A percentile compares a stretch with the other conserved stretches of the same genome.
phyloP scores from a whole-genome alignment of 2,797 vertebrate genomes.

The Schizopygopsis malacanthus region DNA sequence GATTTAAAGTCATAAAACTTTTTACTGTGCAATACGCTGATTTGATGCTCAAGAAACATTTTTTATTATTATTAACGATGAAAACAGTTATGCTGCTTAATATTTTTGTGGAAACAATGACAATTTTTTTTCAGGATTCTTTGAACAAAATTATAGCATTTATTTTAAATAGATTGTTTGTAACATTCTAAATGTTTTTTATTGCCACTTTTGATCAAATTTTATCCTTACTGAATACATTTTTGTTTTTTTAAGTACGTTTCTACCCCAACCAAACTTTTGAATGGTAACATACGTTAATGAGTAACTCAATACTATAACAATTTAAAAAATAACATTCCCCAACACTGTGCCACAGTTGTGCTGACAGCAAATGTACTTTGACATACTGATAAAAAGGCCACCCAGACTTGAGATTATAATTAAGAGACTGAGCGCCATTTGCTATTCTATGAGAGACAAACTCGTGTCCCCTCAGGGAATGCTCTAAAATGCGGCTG shows the following conservation, averaged over 20 bases:
- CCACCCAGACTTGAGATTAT: conserved; percentile 7
- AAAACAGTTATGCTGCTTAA: neutral
- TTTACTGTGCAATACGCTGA: neutral
- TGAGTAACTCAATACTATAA: neutral
- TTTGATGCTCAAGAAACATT: neutral
- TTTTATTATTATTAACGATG: neutral
- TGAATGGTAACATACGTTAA: neutral
- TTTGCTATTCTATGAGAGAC: conserved; percentile 16
- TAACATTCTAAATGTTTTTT: neutral
- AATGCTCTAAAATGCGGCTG: neutral
- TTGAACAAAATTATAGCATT: neutral
- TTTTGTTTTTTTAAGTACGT: too few relatives aligned
- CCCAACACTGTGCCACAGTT: neutral
- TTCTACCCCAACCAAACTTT: neutral
- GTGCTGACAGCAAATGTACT: conserved; percentile 1
- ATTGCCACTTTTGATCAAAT: neutral
- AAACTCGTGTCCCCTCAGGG: conserved; percentile 5
- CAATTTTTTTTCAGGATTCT: neutral
- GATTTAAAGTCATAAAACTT: too few relatives aligned
- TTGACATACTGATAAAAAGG: conserved; percentile 14
- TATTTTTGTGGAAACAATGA: neutral
- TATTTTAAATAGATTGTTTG: neutral
- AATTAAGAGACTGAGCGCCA: conserved; percentile 25
- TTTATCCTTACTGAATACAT: too few relatives aligned
- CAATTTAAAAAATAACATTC: neutral